Conservation (phyloP, 2,113 vertebrate genomes). For the Neomonachus schauinslandi region DNA sequence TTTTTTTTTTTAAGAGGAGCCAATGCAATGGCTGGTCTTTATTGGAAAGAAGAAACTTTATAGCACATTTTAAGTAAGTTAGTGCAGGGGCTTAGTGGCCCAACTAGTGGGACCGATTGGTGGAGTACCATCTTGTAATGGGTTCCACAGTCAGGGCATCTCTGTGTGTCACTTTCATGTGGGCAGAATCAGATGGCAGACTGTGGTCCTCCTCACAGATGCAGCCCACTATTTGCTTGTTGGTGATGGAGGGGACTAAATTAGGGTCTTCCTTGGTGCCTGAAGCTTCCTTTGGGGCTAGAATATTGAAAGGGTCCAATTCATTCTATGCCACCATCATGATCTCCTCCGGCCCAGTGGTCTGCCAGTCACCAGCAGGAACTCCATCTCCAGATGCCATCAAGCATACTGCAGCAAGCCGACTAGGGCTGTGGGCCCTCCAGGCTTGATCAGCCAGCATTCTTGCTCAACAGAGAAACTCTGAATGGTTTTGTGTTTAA, state of each 20-base stretch:
- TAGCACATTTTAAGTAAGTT: background rate
- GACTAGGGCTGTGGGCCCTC: too few relatives aligned
- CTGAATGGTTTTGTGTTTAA: background rate
- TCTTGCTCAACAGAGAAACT: background rate
- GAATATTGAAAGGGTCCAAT: background rate
- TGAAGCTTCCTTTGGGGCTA: background rate
- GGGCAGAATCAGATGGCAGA: background rate
- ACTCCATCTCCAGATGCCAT: background rate
- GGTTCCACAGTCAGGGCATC: background rate
- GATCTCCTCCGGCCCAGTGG: background rate
- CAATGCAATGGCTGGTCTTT: background rate
- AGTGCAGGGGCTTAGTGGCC: background rate
- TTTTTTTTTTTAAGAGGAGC: background rate
- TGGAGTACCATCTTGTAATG: background rate
- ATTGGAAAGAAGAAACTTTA: background rate
- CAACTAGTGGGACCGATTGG: background rate
- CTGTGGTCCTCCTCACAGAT: background rate
- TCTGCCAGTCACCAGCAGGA: background rate
- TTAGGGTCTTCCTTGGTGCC: background rate
- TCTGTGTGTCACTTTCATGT: rapidly evolving
- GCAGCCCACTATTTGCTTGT: background rate
- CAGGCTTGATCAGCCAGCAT: background rate
- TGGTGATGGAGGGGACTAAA: background rate
- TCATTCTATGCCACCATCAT: background rate
- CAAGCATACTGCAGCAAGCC: background rate